phyloP scores from a whole-genome alignment of 2,888 invertebrate species.

The Glaucopsyche alexis region DNA sequence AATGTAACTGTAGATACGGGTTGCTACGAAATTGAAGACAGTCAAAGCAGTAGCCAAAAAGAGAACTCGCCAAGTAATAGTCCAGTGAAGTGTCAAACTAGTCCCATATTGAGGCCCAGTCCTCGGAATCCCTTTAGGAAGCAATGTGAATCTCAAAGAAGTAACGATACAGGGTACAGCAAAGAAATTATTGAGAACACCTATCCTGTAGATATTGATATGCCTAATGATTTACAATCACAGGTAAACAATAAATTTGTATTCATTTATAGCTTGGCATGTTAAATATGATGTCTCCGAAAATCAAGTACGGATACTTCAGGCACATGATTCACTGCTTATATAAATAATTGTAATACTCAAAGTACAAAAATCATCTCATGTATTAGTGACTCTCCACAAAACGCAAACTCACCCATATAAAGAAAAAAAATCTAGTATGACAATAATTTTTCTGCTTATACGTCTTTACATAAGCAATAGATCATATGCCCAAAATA shows the following conservation, averaged over 20 bases:
- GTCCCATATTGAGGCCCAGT: constrained; percentile 58
- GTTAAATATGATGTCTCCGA: no score
- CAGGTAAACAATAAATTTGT: constrained; percentile 28
- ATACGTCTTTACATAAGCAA: no score
- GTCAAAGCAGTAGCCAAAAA: constrained; percentile 55
- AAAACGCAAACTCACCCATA: no score
- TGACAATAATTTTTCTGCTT: no score
- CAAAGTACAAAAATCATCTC: no score
- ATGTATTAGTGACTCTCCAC: no score
- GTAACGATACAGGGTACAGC: constrained; percentile 43
- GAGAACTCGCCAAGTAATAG: constrained; percentile 55
- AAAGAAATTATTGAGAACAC: constrained; percentile 68
- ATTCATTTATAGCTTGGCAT: no score
- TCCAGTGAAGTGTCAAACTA: constrained; percentile 47
- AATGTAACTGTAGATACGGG: constrained; percentile 42
- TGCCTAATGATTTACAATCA: constrained; percentile 24
- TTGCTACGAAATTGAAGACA: constrained; percentile 44
- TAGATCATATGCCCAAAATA: no score
- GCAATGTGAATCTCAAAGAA: constrained; percentile 40
- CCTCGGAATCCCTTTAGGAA: constrained; percentile 51
- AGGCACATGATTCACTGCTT: no score
- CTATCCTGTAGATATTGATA: constrained; percentile 61
- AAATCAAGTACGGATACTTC: no score
- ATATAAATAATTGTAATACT: no score
- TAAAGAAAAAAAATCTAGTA: no score